Evolutionary conservation across 2,113 vertebrate genomes (phyloP).

Genomic region (Jaculus jaculus): DNA sequence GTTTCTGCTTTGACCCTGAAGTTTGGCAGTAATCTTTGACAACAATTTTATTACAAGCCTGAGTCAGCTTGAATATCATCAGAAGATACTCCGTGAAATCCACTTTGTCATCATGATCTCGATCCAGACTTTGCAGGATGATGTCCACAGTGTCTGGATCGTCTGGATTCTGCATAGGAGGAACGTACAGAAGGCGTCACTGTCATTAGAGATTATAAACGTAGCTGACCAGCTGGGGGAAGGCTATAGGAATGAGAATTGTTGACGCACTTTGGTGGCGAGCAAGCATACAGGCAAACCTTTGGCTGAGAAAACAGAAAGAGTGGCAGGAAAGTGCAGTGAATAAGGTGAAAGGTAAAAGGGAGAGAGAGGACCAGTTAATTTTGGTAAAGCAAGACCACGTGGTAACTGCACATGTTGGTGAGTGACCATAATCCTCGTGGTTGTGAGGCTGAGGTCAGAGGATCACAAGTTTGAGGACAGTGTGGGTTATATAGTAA

Average conservation of each 20-base stretch:
- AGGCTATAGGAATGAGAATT: neutral
- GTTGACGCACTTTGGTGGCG: neutral
- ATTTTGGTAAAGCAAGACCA: slow-evolving; percentile 26
- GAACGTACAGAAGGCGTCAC: slow-evolving; percentile 17
- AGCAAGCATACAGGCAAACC: neutral
- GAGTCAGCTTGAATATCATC: slow-evolving; percentile 73
- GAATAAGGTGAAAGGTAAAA: neutral
- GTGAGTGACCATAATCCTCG: neutral
- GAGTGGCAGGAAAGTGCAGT: neutral
- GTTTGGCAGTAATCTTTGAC: slow-evolving; percentile 69
- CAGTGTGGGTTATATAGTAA: neutral
- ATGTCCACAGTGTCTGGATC: slow-evolving; percentile 73
- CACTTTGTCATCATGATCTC: slow-evolving; percentile 69
- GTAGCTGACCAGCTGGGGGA: neutral
- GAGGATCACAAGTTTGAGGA: neutral
- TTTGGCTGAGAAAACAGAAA: neutral
- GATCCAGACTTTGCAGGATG: slow-evolving; percentile 77
- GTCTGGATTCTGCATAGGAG: slow-evolving; percentile 71
- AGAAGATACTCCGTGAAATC: slow-evolving; percentile 77
- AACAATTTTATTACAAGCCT: slow-evolving; percentile 71
- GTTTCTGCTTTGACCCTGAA: slow-evolving; percentile 78
- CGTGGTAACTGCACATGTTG: neutral
- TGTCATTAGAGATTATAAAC: slow-evolving; percentile 14
- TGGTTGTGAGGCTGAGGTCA: neutral
- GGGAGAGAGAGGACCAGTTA: neutral